Evolutionary conservation across 2,797 vertebrate species (phyloP).

Genomic region (Neopelma chrysocephalum): DNA sequence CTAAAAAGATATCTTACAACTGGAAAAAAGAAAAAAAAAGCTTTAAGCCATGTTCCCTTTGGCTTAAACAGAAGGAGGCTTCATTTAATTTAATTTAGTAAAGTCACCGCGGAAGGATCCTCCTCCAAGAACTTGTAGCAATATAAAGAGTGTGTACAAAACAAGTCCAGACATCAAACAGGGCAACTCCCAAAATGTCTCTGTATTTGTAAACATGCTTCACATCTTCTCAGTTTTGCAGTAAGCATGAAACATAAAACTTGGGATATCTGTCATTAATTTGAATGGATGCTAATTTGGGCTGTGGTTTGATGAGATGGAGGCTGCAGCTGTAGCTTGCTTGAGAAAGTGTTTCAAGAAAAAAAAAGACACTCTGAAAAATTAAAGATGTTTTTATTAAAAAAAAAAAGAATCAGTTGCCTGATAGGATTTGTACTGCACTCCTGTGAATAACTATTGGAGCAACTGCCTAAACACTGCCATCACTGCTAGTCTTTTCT

Average conservation of each 20-base stretch:
- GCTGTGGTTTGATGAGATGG: neutral
- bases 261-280: slow-evolving; percentile 14
- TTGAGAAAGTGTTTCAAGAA: neutral
- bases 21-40: neutral
- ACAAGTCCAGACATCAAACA: slow-evolving; percentile 63
- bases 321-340: slow-evolving; percentile 21
- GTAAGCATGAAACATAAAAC: slow-evolving; percentile 29
- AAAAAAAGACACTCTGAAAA: neutral
- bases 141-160: slow-evolving; percentile 26
- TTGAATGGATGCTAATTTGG: slow-evolving; percentile 39
- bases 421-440: neutral
- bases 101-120: slow-evolving; percentile 22
- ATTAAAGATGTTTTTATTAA: neutral
- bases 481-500: neutral
- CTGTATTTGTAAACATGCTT: slow-evolving; percentile 54
- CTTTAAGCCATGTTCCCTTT: slow-evolving; percentile 18
- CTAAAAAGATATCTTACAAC: slow-evolving; percentile 19
- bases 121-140: slow-evolving; percentile 30
- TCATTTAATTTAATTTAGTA: slow-evolving; percentile 14
- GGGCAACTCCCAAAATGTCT: slow-evolving; percentile 51
- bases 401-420: neutral
- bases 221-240: slow-evolving; percentile 48
- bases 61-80: slow-evolving; percentile 7
- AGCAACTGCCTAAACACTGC: neutral
- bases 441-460: neutral